Base-by-base conservation (phyloP, 2,113 vertebrate genomes). In the Cyprinodon variegatus region DNA sequence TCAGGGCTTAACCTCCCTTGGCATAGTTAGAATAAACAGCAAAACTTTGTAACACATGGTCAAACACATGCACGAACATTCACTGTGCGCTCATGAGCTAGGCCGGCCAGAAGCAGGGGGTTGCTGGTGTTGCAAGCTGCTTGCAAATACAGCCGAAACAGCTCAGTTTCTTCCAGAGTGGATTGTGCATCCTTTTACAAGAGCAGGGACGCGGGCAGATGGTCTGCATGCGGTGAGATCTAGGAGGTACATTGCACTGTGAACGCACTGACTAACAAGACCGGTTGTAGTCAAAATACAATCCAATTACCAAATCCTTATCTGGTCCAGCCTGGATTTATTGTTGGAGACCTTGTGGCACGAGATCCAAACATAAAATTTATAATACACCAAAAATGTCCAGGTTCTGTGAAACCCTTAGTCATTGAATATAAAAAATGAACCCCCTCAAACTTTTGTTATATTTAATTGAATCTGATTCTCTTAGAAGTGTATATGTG, bases 151-250 rank as follows among this genome's bases (percentile, higher is more conserved):
- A 83, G 83, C 84, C 77, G 76, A 75, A 81, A 82, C 62, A 69
- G 85, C 73, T 74, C 74, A 76, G 87, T 80, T 90, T 90, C 83
- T 79, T 86, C 88, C 84, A 76, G 73, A 81, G 82, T 67, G 38
- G 80, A 89, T 89, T 77, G 80, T 84, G 78, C 89, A 89, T 87
- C 73, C 22, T 76, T 84, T 89, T 81, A 90, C 86, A 83, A 84
- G 77, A 87, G 82, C 65, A 76, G 76, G 83, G 76, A 71, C 88
- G 79, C 41, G 53, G 84, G 80, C 92, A 93, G 91, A 92, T 93
- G 90, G 89, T 88, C 85, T 36, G 70, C 90, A 93, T 91, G 87
- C 86, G 74, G 74, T 65, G 67, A 78, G 72, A 75, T 84, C 83
- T 76, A 86, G 85, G 73, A 85, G 82, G 81, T 83, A 72, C 71